phyloP scores from a whole-genome alignment of 2,888 invertebrate genomes.

The Sphecodes monilicornis region DNA sequence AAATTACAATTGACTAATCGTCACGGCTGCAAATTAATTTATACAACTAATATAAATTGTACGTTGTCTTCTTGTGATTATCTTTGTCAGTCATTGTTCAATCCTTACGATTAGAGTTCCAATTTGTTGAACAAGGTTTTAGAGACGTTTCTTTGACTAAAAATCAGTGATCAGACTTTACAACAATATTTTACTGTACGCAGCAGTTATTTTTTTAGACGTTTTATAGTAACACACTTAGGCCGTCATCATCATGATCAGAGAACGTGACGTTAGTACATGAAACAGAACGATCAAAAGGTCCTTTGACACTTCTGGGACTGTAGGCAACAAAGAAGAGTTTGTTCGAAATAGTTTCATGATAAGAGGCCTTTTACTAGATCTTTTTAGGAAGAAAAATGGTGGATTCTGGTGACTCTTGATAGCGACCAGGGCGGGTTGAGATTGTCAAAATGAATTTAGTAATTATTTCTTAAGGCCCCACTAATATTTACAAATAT shows the following conservation, averaged over 20 bases:
- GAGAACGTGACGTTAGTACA: not conserved
- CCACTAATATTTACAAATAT: too few relatives aligned
- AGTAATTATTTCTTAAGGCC: not conserved
- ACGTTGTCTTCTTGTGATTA: not conserved
- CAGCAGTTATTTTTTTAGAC: not conserved
- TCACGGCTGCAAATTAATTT: too few relatives aligned
- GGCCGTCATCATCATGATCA: not conserved
- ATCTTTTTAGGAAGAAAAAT: not conserved
- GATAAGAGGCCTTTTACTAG: not conserved
- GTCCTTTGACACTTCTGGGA: not conserved
- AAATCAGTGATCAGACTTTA: too few relatives aligned
- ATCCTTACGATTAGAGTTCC: too few relatives aligned
- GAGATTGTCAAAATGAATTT: not conserved
- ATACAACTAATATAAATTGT: too few relatives aligned
- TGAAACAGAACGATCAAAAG: not conserved
- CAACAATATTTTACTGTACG: not conserved
- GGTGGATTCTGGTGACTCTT: not conserved
- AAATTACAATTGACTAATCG: too few relatives aligned
- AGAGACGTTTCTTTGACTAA: not conserved
- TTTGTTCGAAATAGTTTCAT: not conserved
- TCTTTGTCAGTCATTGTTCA: not conserved
- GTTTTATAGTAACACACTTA: not conserved
- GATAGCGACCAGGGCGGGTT: not conserved
- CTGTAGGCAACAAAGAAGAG: not conserved
- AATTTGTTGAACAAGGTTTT: not conserved